Percentiles rank a stretch among this genome's conserved stretches.
phyloP scores from a whole-genome alignment of 2,797 vertebrate species.

The Scyliorhinus canicula region DNA sequence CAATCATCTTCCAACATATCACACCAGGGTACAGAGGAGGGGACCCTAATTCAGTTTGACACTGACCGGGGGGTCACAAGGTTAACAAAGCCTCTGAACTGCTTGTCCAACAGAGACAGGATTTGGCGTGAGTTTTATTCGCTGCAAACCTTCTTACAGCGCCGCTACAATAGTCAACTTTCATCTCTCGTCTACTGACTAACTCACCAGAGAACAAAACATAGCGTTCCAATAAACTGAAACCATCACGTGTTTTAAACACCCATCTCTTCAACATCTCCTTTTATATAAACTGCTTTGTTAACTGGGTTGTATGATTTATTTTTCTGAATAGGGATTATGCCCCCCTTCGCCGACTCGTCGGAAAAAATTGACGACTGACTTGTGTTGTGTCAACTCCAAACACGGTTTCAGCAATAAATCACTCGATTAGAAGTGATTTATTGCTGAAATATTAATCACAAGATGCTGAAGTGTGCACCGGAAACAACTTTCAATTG shows the following conservation, averaged over 20 bases:
- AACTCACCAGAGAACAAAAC: not conserved
- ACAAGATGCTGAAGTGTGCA: not conserved
- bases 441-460: not conserved
- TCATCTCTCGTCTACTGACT: not conserved
- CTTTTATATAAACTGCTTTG: constrained; percentile 5
- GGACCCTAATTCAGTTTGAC: no score
- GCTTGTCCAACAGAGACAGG: not conserved
- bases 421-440: not conserved
- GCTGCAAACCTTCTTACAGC: not conserved
- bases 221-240: not conserved
- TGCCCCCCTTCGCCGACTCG: not conserved
- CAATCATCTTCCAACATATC: constrained; percentile 32
- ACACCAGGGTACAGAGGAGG: constrained; percentile 30
- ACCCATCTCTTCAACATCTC: not conserved
- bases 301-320: constrained; percentile 10
- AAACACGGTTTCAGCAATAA: not conserved
- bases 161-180: not conserved
- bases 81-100: not conserved
- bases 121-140: constrained; percentile 9
- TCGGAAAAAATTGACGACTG: not conserved
- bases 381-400: not conserved
- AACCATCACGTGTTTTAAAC: not conserved
- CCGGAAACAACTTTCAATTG: not conserved
- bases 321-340: not conserved
- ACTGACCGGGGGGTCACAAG: constrained; percentile 9